Conservation (phyloP, 1,140 invertebrate genomes). For the Pectinophora gossypiella region DNA sequence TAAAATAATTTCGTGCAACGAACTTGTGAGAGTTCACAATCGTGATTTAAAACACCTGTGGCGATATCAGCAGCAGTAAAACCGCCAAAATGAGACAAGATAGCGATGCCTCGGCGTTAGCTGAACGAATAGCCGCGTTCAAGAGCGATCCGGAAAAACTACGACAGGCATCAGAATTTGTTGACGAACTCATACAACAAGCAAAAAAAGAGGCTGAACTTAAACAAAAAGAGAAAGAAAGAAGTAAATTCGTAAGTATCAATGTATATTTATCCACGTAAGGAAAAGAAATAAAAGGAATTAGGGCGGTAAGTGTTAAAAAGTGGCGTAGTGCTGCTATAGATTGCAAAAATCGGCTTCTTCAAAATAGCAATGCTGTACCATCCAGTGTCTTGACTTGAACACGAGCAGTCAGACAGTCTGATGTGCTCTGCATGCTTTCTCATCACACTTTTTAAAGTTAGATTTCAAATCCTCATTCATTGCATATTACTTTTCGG, state of each 20-base stretch:
- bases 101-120: constrained; percentile 44
- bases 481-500: neutral
- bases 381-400: neutral
- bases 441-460: constrained; percentile 6
- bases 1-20: constrained; percentile 9
- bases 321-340: constrained; percentile 42
- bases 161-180: constrained; percentile 65
- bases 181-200: constrained; percentile 69
- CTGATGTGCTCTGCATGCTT: constrained; percentile 34
- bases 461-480: neutral
- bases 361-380: constrained; percentile 44
- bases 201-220: constrained; percentile 68
- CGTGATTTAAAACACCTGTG: constrained; percentile 12
- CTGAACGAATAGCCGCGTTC: constrained; percentile 59
- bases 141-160: constrained; percentile 70
- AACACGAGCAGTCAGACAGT: neutral
- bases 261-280: constrained; percentile 67
- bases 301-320: constrained; percentile 68
- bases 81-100: constrained; percentile 53
- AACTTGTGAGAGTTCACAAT: neutral
- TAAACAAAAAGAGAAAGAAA: constrained; percentile 73
- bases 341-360: constrained; percentile 55
- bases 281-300: constrained; percentile 52
- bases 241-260: constrained; percentile 72
- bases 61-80: constrained; percentile 2